Base-by-base conservation (phyloP, 64 coral and sea anemone species). In the Pachyseris speciosa region DNA sequence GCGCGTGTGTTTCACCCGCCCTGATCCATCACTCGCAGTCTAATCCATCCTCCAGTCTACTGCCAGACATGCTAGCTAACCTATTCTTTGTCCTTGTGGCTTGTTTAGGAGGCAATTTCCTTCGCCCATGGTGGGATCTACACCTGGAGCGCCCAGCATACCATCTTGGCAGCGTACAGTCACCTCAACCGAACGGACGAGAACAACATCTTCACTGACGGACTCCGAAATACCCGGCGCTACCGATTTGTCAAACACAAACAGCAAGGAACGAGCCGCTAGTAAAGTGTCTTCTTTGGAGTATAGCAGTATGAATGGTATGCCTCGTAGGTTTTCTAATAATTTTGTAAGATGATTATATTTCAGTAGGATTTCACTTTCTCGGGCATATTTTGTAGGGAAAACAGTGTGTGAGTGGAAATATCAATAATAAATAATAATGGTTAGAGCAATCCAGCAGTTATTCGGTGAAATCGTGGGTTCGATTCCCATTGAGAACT, bases 111-210 rank as follows among this genome's bases (percentile, higher is more conserved):
- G 93, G 47, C 90, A 92, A 72, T 96, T 96, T 80, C 90, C 94
- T 3, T 89, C 94, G 15, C 90, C 94, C 20, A 25, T 93, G 59
- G 61, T 93, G 3, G 80, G 88, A 22, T 96, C 94, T 5, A 96
- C 94, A 8, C 94, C 94, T 19, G 68, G 44, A 2, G 31, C 66
- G n/a, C 27, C 69, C 7, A 64, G 90, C 4, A 96, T 96, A 60
- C 94, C 94, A 19, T 75, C 90, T 2, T 96, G 94, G 94, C 94
- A 96, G 37, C 88, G 86, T 51, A 76, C 90, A 31, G 92, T 38
- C 40, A 74, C 92, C 27, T 52, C 86, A 58, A 51, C 25, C 6
- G 40, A 36, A 17, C 42, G 33, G n/a, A 12, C 69, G 37, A 80
- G 39, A 29, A 92, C 84, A 61, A 38, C 69, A 17, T 55, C 57